Evolutionary conservation across 2,113 vertebrate genomes (phyloP).

Genomic region (Cyanocitta stelleri): DNA sequence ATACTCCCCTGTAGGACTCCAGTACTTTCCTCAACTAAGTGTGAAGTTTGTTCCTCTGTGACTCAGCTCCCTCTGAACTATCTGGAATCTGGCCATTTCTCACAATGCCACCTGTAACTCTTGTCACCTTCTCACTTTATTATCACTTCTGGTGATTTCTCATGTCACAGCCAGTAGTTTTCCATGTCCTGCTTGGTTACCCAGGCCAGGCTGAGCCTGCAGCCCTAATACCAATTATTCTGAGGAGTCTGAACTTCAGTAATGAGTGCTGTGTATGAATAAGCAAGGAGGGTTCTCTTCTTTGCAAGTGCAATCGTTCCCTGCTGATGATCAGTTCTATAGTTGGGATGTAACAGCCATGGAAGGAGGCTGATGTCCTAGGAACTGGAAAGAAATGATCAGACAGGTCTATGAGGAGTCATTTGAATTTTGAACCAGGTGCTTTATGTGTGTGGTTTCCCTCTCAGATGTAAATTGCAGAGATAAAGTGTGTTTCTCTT

Average conservation of each 20-base stretch:
- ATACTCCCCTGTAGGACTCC: accelerated
- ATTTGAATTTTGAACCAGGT: background rate
- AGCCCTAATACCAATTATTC: background rate
- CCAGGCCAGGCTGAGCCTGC: background rate
- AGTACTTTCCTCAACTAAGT: background rate
- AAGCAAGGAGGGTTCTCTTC: background rate
- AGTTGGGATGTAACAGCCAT: background rate
- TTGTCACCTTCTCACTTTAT: background rate
- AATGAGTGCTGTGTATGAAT: background rate
- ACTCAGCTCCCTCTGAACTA: accelerated
- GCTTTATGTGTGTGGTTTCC: background rate
- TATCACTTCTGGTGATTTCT: background rate
- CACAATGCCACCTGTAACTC: background rate
- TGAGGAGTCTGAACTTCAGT: background rate
- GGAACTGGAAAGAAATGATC: background rate
- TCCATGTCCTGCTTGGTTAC: background rate
- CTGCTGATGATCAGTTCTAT: background rate
- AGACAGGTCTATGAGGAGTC: background rate
- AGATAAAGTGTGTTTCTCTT: background rate
- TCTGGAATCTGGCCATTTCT: background rate
- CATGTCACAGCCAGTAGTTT: background rate
- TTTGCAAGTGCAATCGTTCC: background rate
- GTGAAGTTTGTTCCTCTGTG: background rate
- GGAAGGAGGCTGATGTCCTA: background rate
- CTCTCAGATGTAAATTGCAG: background rate